A percentile compares a stretch with the other conserved stretches of the same genome.
Conservation (phyloP, 2,797 vertebrate species). For the Lutra lutra region DNA sequence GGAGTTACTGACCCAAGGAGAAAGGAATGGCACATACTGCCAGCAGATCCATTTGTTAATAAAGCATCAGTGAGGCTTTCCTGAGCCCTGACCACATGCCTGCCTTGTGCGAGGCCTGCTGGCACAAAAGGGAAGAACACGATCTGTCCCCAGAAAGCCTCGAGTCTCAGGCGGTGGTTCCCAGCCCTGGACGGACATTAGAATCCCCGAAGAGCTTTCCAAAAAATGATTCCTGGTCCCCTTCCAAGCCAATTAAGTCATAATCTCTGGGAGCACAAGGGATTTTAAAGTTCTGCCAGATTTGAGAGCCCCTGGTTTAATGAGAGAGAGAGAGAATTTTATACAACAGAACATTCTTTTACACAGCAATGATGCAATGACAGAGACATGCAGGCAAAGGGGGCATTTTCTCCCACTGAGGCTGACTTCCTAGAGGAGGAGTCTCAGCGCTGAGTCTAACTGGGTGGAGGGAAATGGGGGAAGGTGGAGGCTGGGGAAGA, state of each 20-base stretch:
- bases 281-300: constrained; percentile 34
- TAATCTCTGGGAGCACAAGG: neutral
- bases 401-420: neutral
- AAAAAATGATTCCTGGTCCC: neutral
- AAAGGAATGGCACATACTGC: neutral
- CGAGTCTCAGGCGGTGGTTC: neutral
- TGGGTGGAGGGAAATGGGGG: neutral
- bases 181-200: neutral
- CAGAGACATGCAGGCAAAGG: neutral
- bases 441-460: neutral
- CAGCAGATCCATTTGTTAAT: neutral
- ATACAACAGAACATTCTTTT: neutral
- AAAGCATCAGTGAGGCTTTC: neutral
- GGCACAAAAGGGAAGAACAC: neutral
- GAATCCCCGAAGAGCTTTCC: neutral
- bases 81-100: neutral
- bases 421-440: neutral
- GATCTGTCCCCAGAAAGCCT: neutral
- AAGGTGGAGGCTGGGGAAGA: neutral
- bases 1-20: neutral
- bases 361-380: neutral
- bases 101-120: neutral
- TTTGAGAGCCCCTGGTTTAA: constrained; percentile 4
- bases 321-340: neutral
- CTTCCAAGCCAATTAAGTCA: neutral